Evolutionary conservation across 2,888 invertebrate genomes (phyloP).

Genomic region (Tuta absoluta): DNA sequence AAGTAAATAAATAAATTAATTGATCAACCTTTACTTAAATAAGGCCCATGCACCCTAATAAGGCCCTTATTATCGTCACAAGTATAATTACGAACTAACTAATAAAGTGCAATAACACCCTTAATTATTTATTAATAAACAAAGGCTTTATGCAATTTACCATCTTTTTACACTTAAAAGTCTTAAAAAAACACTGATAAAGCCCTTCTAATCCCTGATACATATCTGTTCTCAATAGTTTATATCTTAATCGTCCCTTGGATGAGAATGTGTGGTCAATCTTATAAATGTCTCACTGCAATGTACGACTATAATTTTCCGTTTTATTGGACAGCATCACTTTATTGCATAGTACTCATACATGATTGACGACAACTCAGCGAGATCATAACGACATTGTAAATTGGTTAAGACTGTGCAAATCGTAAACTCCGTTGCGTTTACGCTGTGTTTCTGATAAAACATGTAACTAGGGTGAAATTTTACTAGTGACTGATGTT

Average conservation of each 20-base stretch:
- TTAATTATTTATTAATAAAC: too few relatives aligned
- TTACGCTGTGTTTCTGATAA: not conserved
- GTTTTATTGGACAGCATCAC: conserved; percentile 59
- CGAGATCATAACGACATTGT: conserved; percentile 46
- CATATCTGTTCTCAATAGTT: conserved; percentile 54
- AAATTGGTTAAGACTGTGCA: conserved; percentile 48
- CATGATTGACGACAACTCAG: conserved; percentile 28
- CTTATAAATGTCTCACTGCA: conserved; percentile 61
- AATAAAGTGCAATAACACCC: too few relatives aligned
- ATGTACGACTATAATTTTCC: conserved; percentile 74
- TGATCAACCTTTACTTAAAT: too few relatives aligned
- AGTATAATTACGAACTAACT: not conserved
- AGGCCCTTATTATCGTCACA: too few relatives aligned
- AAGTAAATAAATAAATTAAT: too few relatives aligned
- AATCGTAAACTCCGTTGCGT: not conserved
- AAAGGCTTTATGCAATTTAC: too few relatives aligned
- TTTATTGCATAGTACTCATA: conserved; percentile 2
- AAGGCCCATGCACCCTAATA: too few relatives aligned
- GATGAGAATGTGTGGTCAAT: conserved; percentile 52
- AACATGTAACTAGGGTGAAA: too few relatives aligned
- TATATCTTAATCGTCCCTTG: conserved; percentile 71
- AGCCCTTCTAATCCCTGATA: not conserved
- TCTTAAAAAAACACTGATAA: too few relatives aligned
- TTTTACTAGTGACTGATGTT: too few relatives aligned
- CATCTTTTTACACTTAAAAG: too few relatives aligned